A percentile compares a stretch with the other conserved stretches of the same genome.
These are phyloP conservation scores for Montipora sp. DNA, from an alignment of 64 coral and sea anemone species.

Conservation along the genomic window DNA sequence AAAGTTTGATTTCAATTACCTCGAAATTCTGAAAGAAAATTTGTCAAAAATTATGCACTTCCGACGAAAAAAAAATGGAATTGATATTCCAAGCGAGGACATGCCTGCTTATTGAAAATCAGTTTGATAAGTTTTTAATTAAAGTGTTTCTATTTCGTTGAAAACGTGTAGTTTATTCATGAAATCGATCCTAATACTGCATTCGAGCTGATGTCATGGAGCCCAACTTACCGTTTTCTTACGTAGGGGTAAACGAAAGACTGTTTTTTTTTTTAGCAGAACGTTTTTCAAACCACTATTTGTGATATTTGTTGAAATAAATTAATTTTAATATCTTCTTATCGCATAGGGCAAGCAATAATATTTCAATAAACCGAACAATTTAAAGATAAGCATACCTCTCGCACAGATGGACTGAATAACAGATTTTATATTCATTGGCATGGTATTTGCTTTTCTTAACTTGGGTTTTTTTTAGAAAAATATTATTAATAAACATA, in stretches of 20 bases:
- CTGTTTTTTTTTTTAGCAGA: not conserved
- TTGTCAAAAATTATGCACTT: not conserved
- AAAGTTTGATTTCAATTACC: not conserved
- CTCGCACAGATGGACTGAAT: not conserved
- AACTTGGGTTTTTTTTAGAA: not conserved
- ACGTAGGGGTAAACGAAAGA: not conserved
- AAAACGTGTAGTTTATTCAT: slow-evolving; percentile 12
- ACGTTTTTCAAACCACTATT: not conserved
- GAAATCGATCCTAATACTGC: not conserved
- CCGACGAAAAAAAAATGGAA: too few relatives aligned
- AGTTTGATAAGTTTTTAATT: slow-evolving; percentile 8
- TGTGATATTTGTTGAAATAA: not conserved
- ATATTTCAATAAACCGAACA: not conserved
- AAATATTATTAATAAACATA: not conserved
- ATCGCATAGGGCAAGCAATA: not conserved
- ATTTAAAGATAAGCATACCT: not conserved
- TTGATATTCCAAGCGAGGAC: not conserved
- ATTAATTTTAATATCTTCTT: not conserved
- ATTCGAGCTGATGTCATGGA: not conserved
- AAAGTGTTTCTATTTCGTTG: not conserved
- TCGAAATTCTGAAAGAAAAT: slow-evolving; percentile 1
- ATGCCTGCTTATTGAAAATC: not conserved
- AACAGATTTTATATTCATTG: not conserved
- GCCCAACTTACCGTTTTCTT: too few relatives aligned
- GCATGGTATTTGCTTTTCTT: not conserved